phyloP scores from a whole-genome alignment of 1,140 invertebrate species.

The Pogonomyrmex barbatus region DNA sequence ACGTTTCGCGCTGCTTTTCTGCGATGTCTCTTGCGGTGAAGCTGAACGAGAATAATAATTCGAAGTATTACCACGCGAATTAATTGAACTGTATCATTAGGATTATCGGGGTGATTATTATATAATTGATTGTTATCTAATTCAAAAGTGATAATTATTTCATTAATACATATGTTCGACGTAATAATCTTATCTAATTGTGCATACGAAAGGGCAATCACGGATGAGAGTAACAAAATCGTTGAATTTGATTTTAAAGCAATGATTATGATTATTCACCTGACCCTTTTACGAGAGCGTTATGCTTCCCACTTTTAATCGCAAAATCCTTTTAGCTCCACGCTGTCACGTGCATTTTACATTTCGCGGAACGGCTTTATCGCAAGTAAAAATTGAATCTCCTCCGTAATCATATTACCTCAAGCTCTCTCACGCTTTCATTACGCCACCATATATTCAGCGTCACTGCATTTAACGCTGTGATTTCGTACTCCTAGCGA shows the following conservation, averaged over 20 bases:
- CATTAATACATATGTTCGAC: background rate
- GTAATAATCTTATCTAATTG: slow-evolving; percentile 26
- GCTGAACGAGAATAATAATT: background rate
- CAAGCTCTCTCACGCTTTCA: slow-evolving; percentile 54
- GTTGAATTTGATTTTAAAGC: slow-evolving; percentile 12
- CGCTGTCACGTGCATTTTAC: slow-evolving; percentile 49
- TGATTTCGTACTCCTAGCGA: slow-evolving; percentile 26
- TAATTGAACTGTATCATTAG: background rate
- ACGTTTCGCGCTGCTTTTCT: background rate
- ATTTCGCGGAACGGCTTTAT: slow-evolving; percentile 56
- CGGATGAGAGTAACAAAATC: background rate
- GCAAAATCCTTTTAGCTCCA: slow-evolving; percentile 51
- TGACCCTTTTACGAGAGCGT: slow-evolving; percentile 40
- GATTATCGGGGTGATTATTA: background rate
- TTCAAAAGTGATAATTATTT: background rate
- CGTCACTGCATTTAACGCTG: slow-evolving; percentile 50
- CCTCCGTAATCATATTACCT: slow-evolving; percentile 44
- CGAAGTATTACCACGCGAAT: background rate
- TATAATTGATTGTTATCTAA: background rate
- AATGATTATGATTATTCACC: slow-evolving; percentile 21
- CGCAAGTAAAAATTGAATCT: slow-evolving; percentile 61
- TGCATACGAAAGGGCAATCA: background rate
- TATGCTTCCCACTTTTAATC: slow-evolving; percentile 50
- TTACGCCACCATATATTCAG: slow-evolving; percentile 43
- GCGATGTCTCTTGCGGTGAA: background rate